phyloP scores from a whole-genome alignment of 2,113 vertebrate genomes.

The Alces alces region DNA sequence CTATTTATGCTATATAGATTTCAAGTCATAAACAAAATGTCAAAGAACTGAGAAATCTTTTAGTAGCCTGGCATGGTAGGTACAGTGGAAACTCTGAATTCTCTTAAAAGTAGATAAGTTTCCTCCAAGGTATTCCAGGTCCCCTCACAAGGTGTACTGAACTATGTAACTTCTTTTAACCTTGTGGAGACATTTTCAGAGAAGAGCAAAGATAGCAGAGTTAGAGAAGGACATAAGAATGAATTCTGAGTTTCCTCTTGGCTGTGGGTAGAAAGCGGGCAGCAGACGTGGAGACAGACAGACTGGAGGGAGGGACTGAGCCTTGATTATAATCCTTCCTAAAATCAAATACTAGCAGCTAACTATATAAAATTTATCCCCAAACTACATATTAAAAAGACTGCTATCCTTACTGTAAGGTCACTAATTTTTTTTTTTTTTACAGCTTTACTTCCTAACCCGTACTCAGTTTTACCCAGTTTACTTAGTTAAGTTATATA shows the following conservation, averaged over 20 bases:
- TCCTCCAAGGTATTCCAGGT: neutral
- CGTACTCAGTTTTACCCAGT: neutral
- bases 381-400: neutral
- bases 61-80: neutral
- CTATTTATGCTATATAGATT: constrained; percentile 4
- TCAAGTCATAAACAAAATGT: constrained; percentile 15
- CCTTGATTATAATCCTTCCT: neutral
- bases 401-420: neutral
- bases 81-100: neutral
- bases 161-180: neutral
- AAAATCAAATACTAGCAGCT: neutral
- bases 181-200: neutral
- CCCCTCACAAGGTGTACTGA: neutral
- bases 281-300: neutral
- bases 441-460: neutral
- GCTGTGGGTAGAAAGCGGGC: neutral
- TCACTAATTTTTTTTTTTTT: neutral
- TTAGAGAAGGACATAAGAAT: neutral
- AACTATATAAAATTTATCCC: neutral
- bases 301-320: neutral
- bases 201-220: neutral
- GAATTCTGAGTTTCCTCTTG: neutral
- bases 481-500: neutral
- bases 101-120: neutral
- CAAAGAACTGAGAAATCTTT: neutral